Base-by-base conservation (phyloP, 2,113 vertebrate genomes). In the Sceloporus undulatus region DNA sequence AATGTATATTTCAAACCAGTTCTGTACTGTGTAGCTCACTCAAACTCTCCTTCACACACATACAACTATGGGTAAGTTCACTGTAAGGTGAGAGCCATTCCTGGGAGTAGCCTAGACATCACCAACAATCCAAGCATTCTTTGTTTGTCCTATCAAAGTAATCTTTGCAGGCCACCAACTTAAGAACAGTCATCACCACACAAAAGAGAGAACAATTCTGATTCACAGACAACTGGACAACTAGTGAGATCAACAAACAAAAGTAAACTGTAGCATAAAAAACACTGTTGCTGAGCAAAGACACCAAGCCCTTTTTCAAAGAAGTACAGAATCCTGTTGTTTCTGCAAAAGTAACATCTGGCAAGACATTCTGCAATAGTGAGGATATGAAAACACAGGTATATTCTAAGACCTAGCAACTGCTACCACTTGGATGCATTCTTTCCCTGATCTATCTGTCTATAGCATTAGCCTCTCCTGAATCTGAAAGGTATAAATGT, bases 141-240 rank as follows among this genome's bases (percentile, higher is more conserved):
- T 38, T 76, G 19, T 52, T 75, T 87, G 70, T 21, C 52, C 70
- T 75, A 25, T 48, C 74, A 77, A 85, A 82, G 40, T 82, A 29
- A 27, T 76, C 66, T 87, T 80, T 80, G 9, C 19, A 70, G 29
- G 62, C 40, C 10, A 52, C 29, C 59, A 34, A 23, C 16, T 79
- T 66, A 79, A 86, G 62, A 52, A 2, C 42, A 54, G 40, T 48
- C 29, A 23, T 86, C 42, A 16, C 56, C 52, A 21, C 25, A 16
- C 34, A 74, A 62, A 4, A 48, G 79, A 21, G 34, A 29, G 27
- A 56, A 82, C 10, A 82, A 70, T 5, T 29, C 9, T 76, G 40
- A 48, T 52, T 4, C 19, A 62, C 21, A 40, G 2, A 62, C 7
- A 48, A 73, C 6, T 42, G 25, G 73, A 40, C 23, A 79, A 66